These are phyloP conservation scores for Himantopus leucocephalus DNA, from an alignment of 2,113 vertebrate genomes.

Conservation along the genomic window DNA sequence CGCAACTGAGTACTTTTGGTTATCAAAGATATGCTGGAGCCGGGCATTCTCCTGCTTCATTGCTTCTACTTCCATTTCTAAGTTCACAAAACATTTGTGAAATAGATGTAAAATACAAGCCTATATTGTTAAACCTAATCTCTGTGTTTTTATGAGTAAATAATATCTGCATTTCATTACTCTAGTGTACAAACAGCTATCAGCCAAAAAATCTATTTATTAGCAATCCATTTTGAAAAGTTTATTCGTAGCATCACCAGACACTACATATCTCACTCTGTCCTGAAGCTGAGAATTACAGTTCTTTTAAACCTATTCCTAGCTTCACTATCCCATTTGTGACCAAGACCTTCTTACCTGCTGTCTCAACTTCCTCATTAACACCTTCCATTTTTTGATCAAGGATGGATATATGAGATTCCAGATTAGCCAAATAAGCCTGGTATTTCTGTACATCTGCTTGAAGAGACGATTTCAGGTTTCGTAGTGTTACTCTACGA, in stretches of 20 bases:
- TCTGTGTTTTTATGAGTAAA: not conserved
- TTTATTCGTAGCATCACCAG: not conserved
- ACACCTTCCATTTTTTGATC: conserved; percentile 79
- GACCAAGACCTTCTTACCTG: conserved; percentile 72
- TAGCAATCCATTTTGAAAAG: not conserved
- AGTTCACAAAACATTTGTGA: not conserved
- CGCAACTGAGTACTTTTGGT: conserved; percentile 91
- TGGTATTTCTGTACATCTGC: conserved; percentile 89
- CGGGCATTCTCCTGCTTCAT: conserved; percentile 83
- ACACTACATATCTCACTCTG: not conserved
- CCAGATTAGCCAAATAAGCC: conserved; percentile 81
- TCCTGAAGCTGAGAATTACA: not conserved
- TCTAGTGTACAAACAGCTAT: not conserved
- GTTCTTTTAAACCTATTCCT: not conserved
- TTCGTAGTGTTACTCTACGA: conserved; percentile 84
- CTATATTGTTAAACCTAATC: not conserved
- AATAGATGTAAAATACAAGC: not conserved
- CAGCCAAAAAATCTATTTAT: not conserved
- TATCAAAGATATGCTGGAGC: conserved; percentile 83
- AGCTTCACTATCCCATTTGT: not conserved
- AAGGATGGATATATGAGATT: conserved; percentile 79
- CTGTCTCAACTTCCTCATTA: conserved; percentile 79
- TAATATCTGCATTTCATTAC: not conserved
- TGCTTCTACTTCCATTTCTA: conserved; percentile 84
- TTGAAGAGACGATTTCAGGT: conserved; percentile 80